Conservation (phyloP, 2,797 vertebrate genomes). For the Masticophis lateralis region DNA sequence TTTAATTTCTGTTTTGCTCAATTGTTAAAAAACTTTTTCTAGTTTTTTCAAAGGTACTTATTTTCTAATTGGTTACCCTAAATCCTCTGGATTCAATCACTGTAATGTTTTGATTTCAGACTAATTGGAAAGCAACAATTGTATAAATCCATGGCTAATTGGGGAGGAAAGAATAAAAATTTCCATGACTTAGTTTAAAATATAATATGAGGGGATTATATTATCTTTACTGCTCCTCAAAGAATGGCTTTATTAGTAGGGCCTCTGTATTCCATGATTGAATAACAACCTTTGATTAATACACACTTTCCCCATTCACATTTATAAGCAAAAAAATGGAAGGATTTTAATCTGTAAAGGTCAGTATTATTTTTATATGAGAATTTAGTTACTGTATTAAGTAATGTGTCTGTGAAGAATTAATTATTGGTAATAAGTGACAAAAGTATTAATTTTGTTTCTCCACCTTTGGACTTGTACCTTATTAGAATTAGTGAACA, state of each 20-base stretch:
- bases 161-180: neutral
- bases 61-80: neutral
- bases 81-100: neutral
- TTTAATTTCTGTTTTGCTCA: neutral
- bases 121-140: neutral
- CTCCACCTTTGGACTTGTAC: constrained; percentile 14
- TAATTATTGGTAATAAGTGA: constrained; percentile 14
- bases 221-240: neutral
- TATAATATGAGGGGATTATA: neutral
- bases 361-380: constrained; percentile 26
- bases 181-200: neutral
- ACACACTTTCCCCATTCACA: neutral
- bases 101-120: neutral
- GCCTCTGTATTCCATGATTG: neutral
- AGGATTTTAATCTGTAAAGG: constrained; percentile 24
- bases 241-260: neutral
- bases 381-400: constrained; percentile 33
- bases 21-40: neutral
- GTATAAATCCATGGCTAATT: neutral
- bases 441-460: neutral
- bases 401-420: constrained; percentile 19
- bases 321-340: neutral
- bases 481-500: constrained; percentile 43
- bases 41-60: neutral
- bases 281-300: neutral